Base-by-base conservation (phyloP, 2,797 vertebrate genomes). In the Cirrhinus mrigala region DNA sequence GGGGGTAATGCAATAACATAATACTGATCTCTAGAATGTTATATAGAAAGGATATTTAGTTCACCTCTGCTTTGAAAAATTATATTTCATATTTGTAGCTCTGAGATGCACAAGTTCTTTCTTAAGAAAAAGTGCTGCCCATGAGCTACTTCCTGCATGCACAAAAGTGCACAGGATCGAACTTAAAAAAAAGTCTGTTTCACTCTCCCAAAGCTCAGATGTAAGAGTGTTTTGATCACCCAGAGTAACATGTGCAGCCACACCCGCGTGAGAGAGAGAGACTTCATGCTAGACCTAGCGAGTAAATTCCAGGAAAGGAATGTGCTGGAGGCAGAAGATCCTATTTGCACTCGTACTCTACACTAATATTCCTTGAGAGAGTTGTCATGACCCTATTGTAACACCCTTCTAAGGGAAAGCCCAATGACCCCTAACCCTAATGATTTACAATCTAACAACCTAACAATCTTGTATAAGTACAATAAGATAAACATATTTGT, bases 251-350 rank as follows among this genome's bases (percentile, higher is more conserved):
- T 18, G 40, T 74, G 56, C 56, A 52, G 27, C 24, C 81, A 69
- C 50, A 27, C 66, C 76, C 3, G 33, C 6, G 18, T 50, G 15
- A 33, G 56, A 74, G 22, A 74, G 22, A 83, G 29, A 76, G 1
- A 12, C 58, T 54, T 76, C 71, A 54, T 64, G 24, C 37, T n/a
- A 78, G 52, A 77, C 62, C 83, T n/a, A 24, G 6, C n/a, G 18
- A 46, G 27, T 56, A n/a, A 11, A 52, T 76, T 83, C 82, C 73
- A 54, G 50, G 52, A 58, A 71, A 70, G 83, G 76, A 85, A 85
- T 85, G 75, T 71, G 83, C 76, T 44, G 7, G 40, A 85, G 83
- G 83, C 76, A 37, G 52, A 85, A 73, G 11, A 58, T 66, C 71
- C 29, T 52, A 58, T n/a, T 27, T 11, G 29, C 60, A 68, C 60